These are phyloP conservation scores for Drosophila kambysellisi DNA, from an alignment of 2,888 invertebrate species.

Conservation along the genomic window DNA sequence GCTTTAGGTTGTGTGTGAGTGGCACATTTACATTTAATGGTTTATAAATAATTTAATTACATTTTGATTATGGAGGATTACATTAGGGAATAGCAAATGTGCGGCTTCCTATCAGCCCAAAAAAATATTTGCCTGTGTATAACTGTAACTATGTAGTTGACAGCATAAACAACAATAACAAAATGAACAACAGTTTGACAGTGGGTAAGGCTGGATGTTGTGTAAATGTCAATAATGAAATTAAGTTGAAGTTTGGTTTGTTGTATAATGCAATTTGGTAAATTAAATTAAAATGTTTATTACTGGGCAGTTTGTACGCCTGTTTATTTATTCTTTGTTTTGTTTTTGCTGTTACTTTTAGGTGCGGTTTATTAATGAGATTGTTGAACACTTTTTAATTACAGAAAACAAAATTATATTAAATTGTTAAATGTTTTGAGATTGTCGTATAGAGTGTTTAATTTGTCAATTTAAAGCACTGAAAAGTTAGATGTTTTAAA, in stretches of 20 bases:
- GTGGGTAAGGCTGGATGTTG: slow-evolving; percentile 23
- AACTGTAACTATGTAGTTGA: slow-evolving; percentile 33
- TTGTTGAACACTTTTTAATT: slow-evolving; percentile 71
- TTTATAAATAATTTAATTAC: slow-evolving; percentile 82
- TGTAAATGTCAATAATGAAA: slow-evolving; percentile 70
- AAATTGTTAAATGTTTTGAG: slow-evolving; percentile 30
- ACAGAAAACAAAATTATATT: slow-evolving; percentile 45
- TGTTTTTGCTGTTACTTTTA: slow-evolving; percentile 35
- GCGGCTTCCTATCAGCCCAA: slow-evolving; percentile 32
- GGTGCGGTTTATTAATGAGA: slow-evolving; percentile 58
- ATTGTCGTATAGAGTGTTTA: slow-evolving; percentile 9
- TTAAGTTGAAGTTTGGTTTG: slow-evolving; percentile 77
- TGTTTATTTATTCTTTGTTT: slow-evolving; percentile 43
- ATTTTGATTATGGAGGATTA: slow-evolving; percentile 80
- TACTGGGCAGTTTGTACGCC: slow-evolving; percentile 53
- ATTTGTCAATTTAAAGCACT: slow-evolving; percentile 9
- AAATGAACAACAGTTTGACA: slow-evolving; percentile 3
- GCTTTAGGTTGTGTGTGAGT: slow-evolving; percentile 22
- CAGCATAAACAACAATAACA: slow-evolving; percentile 25
- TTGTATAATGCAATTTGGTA: slow-evolving; percentile 64
- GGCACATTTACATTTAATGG: slow-evolving; percentile 76
- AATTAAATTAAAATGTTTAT: slow-evolving; percentile 81
- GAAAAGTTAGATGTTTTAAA: slow-evolving; percentile 5
- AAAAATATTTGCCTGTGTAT: slow-evolving; percentile 7
- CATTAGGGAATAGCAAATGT: slow-evolving; percentile 70